Evolutionary conservation across 2,113 vertebrate species (phyloP), one percentile per base, ranked within the genome.

Genomic region (Dascyllus trimaculatus): DNA sequence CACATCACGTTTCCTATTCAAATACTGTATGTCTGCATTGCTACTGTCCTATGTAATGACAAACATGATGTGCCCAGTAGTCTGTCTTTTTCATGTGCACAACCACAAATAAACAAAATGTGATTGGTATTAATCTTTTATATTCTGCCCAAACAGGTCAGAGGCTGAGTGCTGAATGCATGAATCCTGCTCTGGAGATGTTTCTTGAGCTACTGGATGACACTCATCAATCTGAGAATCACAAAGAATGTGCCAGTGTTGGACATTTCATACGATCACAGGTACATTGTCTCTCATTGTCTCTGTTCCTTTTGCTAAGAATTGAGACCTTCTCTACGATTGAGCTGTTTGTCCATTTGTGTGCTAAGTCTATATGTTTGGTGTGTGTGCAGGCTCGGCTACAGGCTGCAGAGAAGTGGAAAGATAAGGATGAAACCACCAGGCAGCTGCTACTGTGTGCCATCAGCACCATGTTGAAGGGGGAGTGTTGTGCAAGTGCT

Each of bases 401-500:
- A 35, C 88, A 75, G 60, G 85, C 79, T 11, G 45, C 76, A 0
- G 75, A 91, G 1, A 3, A 71, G 3, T 95, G 95, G 93, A 85
- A 84, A 60, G 90, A 83, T 0, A 77, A 88, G 1, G 78, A 89
- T 1, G 82, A 83, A 4, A 74, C 80, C 0, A 49, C 73, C 2
- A 86, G 10, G 51, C 84, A 22, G 26, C 90, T 96, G 8, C 92
- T 79, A 52, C 80, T 95, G 87, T 95, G 95, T 17, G 0, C 94
- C 51, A 89, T 97, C 2, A 94, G 84, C 9, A 61, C 62, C 46
- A 79, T 95, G 84, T 68, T 99, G 69, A 97, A 97, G 75, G 7
- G 93, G 58, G 97, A 99, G 75, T 98, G 97, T 76, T 95, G 95
- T 11, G 85, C 96, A 56, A 96, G 74, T 0, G 97, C 96, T 0